Evolutionary conservation across 2,113 vertebrate species (phyloP), one percentile per base, ranked within the genome.

Genomic region (Trichomycterus rosablanca): DNA sequence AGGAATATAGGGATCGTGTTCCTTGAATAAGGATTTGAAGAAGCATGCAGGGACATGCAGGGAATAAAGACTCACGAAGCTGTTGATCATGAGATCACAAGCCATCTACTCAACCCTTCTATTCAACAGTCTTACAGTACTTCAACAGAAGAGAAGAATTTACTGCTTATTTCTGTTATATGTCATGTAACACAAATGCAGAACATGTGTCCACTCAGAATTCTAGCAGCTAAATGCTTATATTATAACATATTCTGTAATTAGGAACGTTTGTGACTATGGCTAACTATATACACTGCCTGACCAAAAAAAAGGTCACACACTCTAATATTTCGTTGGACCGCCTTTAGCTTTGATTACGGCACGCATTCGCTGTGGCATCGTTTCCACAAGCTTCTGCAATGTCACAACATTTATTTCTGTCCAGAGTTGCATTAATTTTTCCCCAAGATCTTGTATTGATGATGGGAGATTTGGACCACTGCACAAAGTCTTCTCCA

Each of bases 161-260:
- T 5, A 10, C 6, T 43, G 46, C 26, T 28, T 39, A 24, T 28
- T 22, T 3, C 3, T 30, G 10, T n/a, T n/a, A n/a, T n/a, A n/a
- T n/a, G n/a, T n/a, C n/a, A n/a, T n/a, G n/a, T n/a, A n/a, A n/a
- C n/a, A n/a, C n/a, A n/a, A n/a, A n/a, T 4, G 15, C 37, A 37
- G 43, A 26, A n/a, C 46, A 6, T 18, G 22, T 46, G 32, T 40
- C 22, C 24, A 51, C 19, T 44, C 5, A 32, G 54, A 23, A 53
- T 14, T 23, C 35, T 15, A 54, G 8, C 48, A 42, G 8, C 19
- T 28, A 23, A 48, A 39, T 32, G 11, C n/a, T 48, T 37, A 52
- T 22, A 26, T 59, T 39, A 23, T 52, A 58, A 37, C 45, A 57
- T 63, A 32, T 51, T 65, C 6, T 48, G 46, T 53, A 28, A 23